Base-by-base conservation (phyloP, 2,797 vertebrate species). In the Syngnathus rostellatus region DNA sequence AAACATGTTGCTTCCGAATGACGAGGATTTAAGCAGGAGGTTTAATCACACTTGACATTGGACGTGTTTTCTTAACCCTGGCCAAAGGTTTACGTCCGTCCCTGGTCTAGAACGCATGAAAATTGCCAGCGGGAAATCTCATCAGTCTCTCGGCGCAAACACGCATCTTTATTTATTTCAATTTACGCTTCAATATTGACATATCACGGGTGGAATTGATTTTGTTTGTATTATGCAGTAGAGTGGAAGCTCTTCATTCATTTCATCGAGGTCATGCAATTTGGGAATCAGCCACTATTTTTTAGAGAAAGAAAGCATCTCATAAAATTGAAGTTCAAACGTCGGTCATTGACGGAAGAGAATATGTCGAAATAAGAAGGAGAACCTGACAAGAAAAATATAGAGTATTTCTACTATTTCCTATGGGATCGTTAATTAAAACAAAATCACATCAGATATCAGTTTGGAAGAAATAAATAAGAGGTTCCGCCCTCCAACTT, bases 1-100 rank as follows among this genome's bases (percentile, higher is more conserved):
- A 64, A 81, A 78, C 79, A 76, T 80, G 65, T 83, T 78, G 82
- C 40, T 79, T 78, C 72, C 14, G 14, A 82, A 80, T 81, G 75
- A 76, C 69, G 31, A 76, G 67, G 72, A 69, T 79, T 84, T 80
- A 80, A 77, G 69, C 41, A 17, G 0, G 48, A 59, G 50, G 51
- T 72, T 71, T 79, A 69, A 81, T 80, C 66, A 5, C 64, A 66
- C 77, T 62, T 76, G 68, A 80, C 72, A 71, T 70, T 66, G 61
- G 69, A 10, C 59, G 73, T 81, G 66, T 71, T 72, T 59, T 77
- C 69, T 72, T 77, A 72, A 73, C 77, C 67, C 59, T 81, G 71
- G 75, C 66, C 72, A 43, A 66, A 72, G 69, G 72, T 78, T 74
- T 70, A 74, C 72, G 66, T 72, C 64, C 8, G 11, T 53, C 67